Conservation (phyloP, 30 jellyfish, hydroid and myxozoan genomes). For the Aurelia aurita complex sp. Pacific region DNA sequence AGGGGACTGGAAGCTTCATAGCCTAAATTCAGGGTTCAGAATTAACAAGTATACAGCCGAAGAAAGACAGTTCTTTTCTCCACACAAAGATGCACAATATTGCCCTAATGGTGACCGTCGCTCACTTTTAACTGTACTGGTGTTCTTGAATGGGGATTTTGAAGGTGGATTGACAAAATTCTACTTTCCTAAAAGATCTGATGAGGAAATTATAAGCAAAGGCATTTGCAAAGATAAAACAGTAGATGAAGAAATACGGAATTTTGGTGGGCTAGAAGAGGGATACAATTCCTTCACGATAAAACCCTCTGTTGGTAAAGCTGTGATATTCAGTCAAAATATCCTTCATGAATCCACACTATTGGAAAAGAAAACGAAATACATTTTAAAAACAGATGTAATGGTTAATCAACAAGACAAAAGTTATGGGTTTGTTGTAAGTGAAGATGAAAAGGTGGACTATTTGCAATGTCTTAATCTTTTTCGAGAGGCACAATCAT, state of each 20-base stretch:
- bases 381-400: conserved; percentile 50
- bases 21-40: conserved; percentile 48
- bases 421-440: conserved; percentile 58
- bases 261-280: conserved; percentile 46
- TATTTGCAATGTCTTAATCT: conserved; percentile 46
- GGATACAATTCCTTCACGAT: conserved; percentile 51
- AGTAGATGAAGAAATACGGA: conserved; percentile 31
- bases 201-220: not conserved
- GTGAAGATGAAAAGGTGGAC: conserved; percentile 55
- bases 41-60: conserved; percentile 20
- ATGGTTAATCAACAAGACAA: conserved; percentile 35
- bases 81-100: conserved; percentile 74
- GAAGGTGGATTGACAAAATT: conserved; percentile 59
- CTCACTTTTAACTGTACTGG: conserved; percentile 43
- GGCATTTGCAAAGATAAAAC: conserved; percentile 21
- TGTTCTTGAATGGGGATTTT: conserved; percentile 61
- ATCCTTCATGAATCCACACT: conserved; percentile 53
- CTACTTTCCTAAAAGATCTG: conserved; percentile 22
- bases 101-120: conserved; percentile 78
- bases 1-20: conserved; percentile 53
- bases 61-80: conserved; percentile 41
- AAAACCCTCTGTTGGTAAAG: conserved; percentile 45
- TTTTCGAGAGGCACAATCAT: conserved; percentile 62
- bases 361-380: conserved; percentile 17
- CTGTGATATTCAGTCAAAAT: conserved; percentile 64